Percentiles rank a stretch among this genome's conserved stretches.
These are phyloP conservation scores for Neotoxoptera formosana DNA, from an alignment of 1,140 invertebrate genomes.

Conservation along the genomic window DNA sequence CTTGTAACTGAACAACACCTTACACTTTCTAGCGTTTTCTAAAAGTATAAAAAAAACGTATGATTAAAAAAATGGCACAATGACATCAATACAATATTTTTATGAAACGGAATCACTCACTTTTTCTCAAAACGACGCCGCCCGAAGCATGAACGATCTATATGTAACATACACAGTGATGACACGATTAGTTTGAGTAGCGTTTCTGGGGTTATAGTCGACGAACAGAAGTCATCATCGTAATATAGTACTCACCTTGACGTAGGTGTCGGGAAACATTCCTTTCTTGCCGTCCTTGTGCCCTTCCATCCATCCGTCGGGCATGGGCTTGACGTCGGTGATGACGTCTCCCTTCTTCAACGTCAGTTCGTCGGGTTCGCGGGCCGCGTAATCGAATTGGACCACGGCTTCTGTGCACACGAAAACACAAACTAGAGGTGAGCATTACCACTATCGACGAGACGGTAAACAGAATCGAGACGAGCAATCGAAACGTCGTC, in stretches of 20 bases:
- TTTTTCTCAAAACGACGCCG: constrained; percentile 49
- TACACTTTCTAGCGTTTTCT: constrained; percentile 69
- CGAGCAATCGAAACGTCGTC: neutral
- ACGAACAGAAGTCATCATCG: neutral
- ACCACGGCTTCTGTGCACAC: constrained; percentile 72
- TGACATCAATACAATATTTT: neutral
- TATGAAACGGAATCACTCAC: neutral
- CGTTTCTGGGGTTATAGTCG: too few relatives aligned
- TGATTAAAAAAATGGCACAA: neutral
- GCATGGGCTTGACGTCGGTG: constrained; percentile 80
- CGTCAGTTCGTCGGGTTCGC: constrained; percentile 84
- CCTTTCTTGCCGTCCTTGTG: constrained; percentile 81
- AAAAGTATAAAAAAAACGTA: neutral
- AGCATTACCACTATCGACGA: neutral
- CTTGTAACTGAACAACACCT: constrained; percentile 89
- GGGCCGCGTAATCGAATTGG: constrained; percentile 81
- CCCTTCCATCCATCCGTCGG: constrained; percentile 97
- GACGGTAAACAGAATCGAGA: neutral
- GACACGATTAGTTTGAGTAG: neutral
- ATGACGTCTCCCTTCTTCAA: constrained; percentile 90
- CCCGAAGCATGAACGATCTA: neutral
- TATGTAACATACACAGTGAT: neutral
- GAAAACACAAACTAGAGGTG: neutral
- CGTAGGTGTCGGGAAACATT: constrained; percentile 98
- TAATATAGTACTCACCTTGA: constrained; percentile 73